Evolutionary conservation across 1,140 invertebrate species (phyloP).

Genomic region (Drosophila quadrilineata): DNA sequence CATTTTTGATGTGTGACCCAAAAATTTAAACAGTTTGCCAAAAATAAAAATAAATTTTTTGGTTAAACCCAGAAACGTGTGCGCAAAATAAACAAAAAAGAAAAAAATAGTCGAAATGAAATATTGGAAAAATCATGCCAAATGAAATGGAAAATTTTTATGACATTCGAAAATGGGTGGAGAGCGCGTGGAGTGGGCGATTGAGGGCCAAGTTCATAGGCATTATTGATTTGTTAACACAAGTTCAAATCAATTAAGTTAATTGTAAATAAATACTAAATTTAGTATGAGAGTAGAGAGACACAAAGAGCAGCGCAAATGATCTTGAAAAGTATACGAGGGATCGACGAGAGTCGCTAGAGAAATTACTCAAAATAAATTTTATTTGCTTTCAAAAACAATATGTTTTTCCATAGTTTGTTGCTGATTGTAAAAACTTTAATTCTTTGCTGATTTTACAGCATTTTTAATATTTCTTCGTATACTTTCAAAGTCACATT

Average conservation of each 20-base stretch:
- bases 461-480: too few relatives aligned
- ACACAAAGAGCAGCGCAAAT: too few relatives aligned
- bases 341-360: too few relatives aligned
- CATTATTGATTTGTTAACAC: conserved; percentile 6
- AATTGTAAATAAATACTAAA: background rate
- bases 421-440: too few relatives aligned
- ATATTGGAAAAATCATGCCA: conserved; percentile 7
- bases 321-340: too few relatives aligned
- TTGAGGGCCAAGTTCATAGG: background rate
- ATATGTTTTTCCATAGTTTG: background rate
- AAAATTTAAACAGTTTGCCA: background rate
- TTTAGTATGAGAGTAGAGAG: background rate
- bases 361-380: background rate
- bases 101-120: too few relatives aligned
- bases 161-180: conserved; percentile 8
- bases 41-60: background rate
- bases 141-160: conserved; percentile 10
- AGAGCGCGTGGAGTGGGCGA: background rate
- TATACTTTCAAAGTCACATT: background rate
- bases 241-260: conserved; percentile 3
- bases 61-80: conserved; percentile 11
- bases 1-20: conserved; percentile 38
- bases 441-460: too few relatives aligned
- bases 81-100: conserved; percentile 17
- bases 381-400: too few relatives aligned